A percentile compares a stretch with the other conserved stretches of the same genome.
Conservation (phyloP, 2,113 vertebrate genomes). For the Phyllopteryx taeniolatus region DNA sequence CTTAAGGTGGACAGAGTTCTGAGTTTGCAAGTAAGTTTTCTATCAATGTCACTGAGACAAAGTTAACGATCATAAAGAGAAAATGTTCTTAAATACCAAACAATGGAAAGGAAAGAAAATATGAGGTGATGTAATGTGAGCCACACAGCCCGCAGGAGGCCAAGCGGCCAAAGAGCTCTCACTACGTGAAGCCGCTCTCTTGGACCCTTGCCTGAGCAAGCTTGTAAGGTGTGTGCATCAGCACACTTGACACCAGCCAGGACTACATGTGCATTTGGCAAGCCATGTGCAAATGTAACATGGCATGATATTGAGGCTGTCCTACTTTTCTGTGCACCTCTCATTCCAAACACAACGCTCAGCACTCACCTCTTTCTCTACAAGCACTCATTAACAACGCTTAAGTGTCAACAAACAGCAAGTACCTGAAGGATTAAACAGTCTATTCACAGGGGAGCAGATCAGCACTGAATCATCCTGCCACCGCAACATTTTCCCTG, state of each 20-base stretch:
- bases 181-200: conserved; percentile 56
- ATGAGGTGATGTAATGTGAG: conserved; percentile 22
- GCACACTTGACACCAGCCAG: conserved; percentile 51
- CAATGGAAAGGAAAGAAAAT: conserved; percentile 2
- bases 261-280: conserved; percentile 44
- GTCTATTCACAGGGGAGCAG: not conserved
- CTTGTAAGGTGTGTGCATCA: conserved; percentile 58
- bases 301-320: conserved; percentile 14
- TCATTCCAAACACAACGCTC: not conserved
- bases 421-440: conserved; percentile 2
- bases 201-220: conserved; percentile 61
- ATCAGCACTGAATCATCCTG: conserved; percentile 15
- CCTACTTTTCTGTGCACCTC: conserved; percentile 3
- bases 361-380: not conserved
- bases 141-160: conserved; percentile 28
- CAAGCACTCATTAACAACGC: conserved; percentile 12
- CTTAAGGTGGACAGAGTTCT: too few relatives aligned
- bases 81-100: conserved; percentile 15
- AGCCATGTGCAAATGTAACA: conserved; percentile 5
- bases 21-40: not conserved
- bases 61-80: not conserved
- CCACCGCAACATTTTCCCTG: conserved; percentile 11
- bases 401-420: not conserved
- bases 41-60: not conserved
- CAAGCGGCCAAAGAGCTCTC: conserved; percentile 56